These are phyloP conservation scores for Myotis lucifugus DNA, from an alignment of 2,113 vertebrate species.

Conservation along the genomic window DNA sequence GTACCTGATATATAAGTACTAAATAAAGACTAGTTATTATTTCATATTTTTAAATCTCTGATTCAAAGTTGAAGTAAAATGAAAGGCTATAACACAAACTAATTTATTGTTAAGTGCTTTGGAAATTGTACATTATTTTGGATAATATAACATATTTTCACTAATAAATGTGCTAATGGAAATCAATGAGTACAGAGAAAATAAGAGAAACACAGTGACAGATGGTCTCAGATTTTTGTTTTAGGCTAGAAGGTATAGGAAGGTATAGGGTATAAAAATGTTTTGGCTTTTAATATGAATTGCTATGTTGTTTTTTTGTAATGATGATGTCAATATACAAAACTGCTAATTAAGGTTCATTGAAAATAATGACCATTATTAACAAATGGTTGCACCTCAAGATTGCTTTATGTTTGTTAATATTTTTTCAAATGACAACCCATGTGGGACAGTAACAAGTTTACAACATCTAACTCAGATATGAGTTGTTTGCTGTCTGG, in stretches of 20 bases:
- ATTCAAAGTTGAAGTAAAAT: constrained; percentile 12
- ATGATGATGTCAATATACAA: not conserved
- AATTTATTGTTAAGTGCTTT: not conserved
- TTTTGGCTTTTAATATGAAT: not conserved
- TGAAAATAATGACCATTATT: constrained; percentile 23
- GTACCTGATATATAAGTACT: not conserved
- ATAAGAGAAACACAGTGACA: not conserved
- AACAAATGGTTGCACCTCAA: not conserved
- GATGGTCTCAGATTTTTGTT: not conserved
- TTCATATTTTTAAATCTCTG: not conserved
- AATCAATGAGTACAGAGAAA: not conserved
- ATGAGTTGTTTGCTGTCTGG: not conserved
- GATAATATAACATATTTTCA: not conserved
- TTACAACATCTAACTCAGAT: not conserved
- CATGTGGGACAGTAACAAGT: not conserved
- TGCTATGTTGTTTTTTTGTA: not conserved
- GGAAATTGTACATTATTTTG: not conserved
- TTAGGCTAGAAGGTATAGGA: not conserved
- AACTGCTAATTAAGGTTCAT: not conserved
- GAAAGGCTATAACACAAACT: not conserved
- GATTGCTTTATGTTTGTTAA: not conserved
- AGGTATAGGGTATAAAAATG: not conserved
- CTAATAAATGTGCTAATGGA: constrained; percentile 1
- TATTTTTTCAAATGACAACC: not conserved
- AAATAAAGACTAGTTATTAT: not conserved